Evolutionary conservation across 2,797 vertebrate genomes (phyloP).

Genomic region (Lutjanus argentimaculatus): DNA sequence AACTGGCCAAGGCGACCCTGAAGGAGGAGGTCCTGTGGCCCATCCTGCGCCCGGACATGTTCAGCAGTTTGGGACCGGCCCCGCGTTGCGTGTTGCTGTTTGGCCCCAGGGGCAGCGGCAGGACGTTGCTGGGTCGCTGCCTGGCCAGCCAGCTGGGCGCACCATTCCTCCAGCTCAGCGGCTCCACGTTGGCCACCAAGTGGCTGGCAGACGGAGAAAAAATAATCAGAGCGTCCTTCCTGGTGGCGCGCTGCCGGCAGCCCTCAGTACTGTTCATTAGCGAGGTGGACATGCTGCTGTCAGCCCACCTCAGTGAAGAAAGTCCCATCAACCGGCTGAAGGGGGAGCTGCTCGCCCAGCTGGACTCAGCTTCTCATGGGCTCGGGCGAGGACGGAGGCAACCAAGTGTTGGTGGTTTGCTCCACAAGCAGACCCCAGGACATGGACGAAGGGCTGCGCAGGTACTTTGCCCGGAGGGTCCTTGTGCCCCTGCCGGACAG

Average conservation of each 20-base stretch:
- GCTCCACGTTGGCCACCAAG: conserved; percentile 95
- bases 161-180: conserved; percentile 94
- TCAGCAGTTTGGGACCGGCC: conserved; percentile 92
- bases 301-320: conserved; percentile 93
- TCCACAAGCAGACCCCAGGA: conserved; percentile 98
- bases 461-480: conserved; percentile 97
- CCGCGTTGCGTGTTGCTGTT: conserved; percentile 96
- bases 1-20: conserved; percentile 95
- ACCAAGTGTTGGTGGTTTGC: conserved; percentile 94
- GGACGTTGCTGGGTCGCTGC: conserved; percentile 96
- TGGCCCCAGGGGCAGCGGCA: conserved; percentile 96
- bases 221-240: conserved; percentile 95
- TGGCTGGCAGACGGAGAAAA: conserved; percentile 97
- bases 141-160: conserved; percentile 97
- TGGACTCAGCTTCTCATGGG: conserved; percentile 95
- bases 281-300: conserved; percentile 96
- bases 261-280: conserved; percentile 97
- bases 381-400: conserved; percentile 90
- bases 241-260: conserved; percentile 96
- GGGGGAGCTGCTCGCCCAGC: conserved; percentile 95
- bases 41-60: conserved; percentile 96
- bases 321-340: conserved; percentile 95
- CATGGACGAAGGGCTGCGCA: conserved; percentile 96
- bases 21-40: conserved; percentile 99
- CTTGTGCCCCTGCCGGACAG: conserved; percentile 96